Evolutionary conservation across 2,797 vertebrate species (phyloP), one percentile per base, ranked within the genome.

Genomic region (Bufotes viridis): DNA sequence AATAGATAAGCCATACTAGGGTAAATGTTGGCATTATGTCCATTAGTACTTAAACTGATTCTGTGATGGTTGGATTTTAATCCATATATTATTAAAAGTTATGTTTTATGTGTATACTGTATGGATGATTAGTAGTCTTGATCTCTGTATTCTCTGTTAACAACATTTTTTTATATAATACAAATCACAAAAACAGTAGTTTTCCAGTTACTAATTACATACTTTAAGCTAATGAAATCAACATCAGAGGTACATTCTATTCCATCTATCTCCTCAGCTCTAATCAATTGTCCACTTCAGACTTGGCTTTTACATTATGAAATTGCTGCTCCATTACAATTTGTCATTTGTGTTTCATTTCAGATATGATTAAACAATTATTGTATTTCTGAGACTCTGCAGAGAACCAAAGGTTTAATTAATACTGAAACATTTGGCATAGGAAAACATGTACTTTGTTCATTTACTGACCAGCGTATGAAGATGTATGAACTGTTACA

Each of bases 281-380:
- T 84, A 88, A 80, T 88, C 63, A 84, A 72, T 80, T 84, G 87
- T 88, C 82, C 87, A 84, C 87, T 88, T 84, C 53, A 88, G 17
- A 75, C 67, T 81, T 80, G 49, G 61, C 76, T 85, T 87, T 75
- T 67, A 81, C n/a, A 34, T 42, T 24, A 29, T 42, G 57, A 53
- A 88, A 80, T 63, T 63, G 76, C 61, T 84, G 3, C 20, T 80
- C 26, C 14, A 84, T 72, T 63, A 9, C 26, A 80, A 29, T 67
- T 69, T 84, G 60, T n/a, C 18, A 26, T 76, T 18, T 29, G 15
- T 34, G 67, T 79, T 84, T 78, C 20, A 85, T 22, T 74, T 81
- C 26, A 22, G 65, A 20, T 74, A 26, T 34, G 74, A 74, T 75
- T 69, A 88, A 79, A 79, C 42, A 78, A 22, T 22, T 74, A 79